phyloP scores from a whole-genome alignment of 2,797 vertebrate genomes.

The Urophycis tenuis region DNA sequence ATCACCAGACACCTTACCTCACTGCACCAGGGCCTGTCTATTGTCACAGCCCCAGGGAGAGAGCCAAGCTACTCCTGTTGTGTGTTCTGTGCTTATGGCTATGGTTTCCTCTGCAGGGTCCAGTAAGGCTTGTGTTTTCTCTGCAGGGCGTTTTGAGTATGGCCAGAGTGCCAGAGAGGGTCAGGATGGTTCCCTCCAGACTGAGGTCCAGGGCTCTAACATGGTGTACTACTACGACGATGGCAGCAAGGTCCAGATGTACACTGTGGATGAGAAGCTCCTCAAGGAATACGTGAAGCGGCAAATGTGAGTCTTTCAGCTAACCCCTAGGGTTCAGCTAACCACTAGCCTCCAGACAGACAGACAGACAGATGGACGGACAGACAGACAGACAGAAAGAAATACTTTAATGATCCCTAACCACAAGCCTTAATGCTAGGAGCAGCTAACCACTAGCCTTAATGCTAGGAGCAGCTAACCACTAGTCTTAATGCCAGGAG shows the following conservation, averaged over 20 bases:
- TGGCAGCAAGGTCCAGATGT: slow-evolving; percentile 84
- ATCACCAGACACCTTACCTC: too few relatives aligned
- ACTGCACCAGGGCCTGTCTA: too few relatives aligned
- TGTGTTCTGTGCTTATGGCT: too few relatives aligned
- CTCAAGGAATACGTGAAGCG: slow-evolving; percentile 94
- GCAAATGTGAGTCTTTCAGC: slow-evolving; percentile 83
- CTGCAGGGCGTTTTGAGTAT: slow-evolving; percentile 80
- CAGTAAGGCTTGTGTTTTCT: neutral
- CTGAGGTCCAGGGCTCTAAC: slow-evolving; percentile 53
- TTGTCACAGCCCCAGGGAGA: too few relatives aligned
- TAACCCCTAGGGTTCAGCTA: neutral
- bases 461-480: too few relatives aligned
- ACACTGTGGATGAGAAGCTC: slow-evolving; percentile 85
- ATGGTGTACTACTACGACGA: slow-evolving; percentile 93
- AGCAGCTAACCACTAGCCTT: neutral
- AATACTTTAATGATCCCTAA: too few relatives aligned
- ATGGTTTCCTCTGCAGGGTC: neutral
- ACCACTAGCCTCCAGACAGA: neutral
- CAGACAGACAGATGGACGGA: too few relatives aligned
- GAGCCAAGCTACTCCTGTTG: too few relatives aligned
- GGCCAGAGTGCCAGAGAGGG: slow-evolving; percentile 72
- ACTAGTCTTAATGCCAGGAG: too few relatives aligned
- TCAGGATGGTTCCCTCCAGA: slow-evolving; percentile 59
- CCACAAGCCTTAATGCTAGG: too few relatives aligned
- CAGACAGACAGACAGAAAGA: too few relatives aligned